Conservation (phyloP, 2,888 invertebrate species). For the Agrotis ipsilon region DNA sequence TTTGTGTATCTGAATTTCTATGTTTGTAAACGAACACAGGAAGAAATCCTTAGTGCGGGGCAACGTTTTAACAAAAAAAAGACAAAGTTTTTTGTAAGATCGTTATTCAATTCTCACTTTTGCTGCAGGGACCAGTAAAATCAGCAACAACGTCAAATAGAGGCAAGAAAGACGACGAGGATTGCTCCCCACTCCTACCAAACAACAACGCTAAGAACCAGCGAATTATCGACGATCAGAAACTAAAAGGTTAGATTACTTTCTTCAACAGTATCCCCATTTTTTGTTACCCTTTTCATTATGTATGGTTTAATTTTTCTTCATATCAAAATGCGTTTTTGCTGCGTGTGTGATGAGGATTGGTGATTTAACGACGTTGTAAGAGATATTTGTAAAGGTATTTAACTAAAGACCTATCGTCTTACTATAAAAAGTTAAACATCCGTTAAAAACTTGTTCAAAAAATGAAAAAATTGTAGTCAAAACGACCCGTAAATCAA, state of each 20-base stretch:
- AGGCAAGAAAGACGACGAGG: slow-evolving; percentile 96
- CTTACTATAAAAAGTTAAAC: too few species aligned
- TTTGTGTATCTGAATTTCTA: too few species aligned
- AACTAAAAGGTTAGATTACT: slow-evolving; percentile 92
- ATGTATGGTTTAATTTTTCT: slow-evolving; percentile 43
- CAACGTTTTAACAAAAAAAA: too few species aligned
- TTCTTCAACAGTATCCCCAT: not conserved
- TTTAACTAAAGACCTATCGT: too few species aligned
- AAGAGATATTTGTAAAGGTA: slow-evolving; percentile 30
- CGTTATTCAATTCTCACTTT: not conserved
- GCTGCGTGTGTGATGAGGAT: slow-evolving; percentile 42
- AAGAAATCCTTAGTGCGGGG: too few species aligned
- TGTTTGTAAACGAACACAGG: too few species aligned
- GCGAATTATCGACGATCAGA: slow-evolving; percentile 98
- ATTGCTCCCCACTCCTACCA: slow-evolving; percentile 94
- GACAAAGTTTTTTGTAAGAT: not conserved
- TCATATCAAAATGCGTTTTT: slow-evolving; percentile 43
- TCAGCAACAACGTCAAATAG: slow-evolving; percentile 84
- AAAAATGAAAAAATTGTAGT: too few species aligned
- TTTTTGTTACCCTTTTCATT: slow-evolving; percentile 10
- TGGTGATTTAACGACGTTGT: slow-evolving; percentile 6
- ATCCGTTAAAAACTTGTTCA: too few species aligned
- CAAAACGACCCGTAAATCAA: too few species aligned
- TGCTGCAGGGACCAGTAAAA: slow-evolving; percentile 78
- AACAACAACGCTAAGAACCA: slow-evolving; percentile 97